Base-by-base conservation (phyloP, 2,113 vertebrate species). In the Elaphurus davidianus region DNA sequence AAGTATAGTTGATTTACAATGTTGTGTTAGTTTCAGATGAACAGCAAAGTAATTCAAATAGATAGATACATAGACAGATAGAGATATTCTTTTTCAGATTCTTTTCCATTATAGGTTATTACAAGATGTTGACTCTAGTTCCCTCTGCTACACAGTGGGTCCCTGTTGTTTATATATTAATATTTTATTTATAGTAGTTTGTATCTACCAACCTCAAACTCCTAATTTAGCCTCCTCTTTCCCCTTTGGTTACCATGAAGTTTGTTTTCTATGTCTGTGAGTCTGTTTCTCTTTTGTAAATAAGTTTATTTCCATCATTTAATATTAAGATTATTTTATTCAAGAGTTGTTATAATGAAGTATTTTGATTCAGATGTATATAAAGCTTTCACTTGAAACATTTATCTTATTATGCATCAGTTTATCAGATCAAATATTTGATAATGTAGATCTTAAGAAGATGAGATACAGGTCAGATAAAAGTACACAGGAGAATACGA, bases 351-450 rank as follows among this genome's bases (percentile, higher is more conserved):
- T 59, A 88, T 86, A 92, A 91, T 92, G 27, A 90, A 85, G n/a
- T 60, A 84, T 78, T 96, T 93, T 94, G 14, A 78, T 27, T 74
- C 30, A 91, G 43, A 23, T 47, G 1, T 43, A 2, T 71, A 97
- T 97, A 92, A 96, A 94, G 3, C n/a, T 47, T 85, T 93, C 28
- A 90, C 6, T 47, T 95, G 43, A 87, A 95, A 95, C 19, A 40
- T 82, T 60, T 82, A 45, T 71, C 59, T 94, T 88, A 43, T 40
- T 81, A 91, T 27, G 83, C 59, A 87, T 86, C 36, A 64, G n/a
- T 27, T 92, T 88, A 74, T 76, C 23, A 64, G 43, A 82, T 67
- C 52, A 96, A 54, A 17, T 94, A 74, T 23, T 74, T 40, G 11
- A 74, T 74, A 74, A 74, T 43, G 21, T 25, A 43, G 71, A 74